Percentiles rank a stretch among this genome's conserved stretches.
Evolutionary conservation across 2,797 vertebrate genomes (phyloP).

Genomic region (Bryconaethiops microstoma): DNA sequence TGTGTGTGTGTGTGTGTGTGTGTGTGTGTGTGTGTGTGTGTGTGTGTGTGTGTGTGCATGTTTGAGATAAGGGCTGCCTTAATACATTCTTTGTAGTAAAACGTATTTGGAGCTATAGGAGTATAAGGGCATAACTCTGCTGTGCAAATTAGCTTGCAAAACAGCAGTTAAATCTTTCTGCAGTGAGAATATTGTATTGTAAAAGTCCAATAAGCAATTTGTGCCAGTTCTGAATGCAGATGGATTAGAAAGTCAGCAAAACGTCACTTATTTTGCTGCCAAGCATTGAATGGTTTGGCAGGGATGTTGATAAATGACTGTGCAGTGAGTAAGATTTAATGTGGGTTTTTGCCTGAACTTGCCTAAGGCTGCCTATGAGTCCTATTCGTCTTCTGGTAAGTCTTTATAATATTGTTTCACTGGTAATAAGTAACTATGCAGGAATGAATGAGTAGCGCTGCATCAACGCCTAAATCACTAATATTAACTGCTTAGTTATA

Average conservation of each 20-base stretch:
- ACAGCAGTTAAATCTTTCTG: not conserved
- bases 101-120: not conserved
- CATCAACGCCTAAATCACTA: too few relatives aligned
- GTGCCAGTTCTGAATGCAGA: not conserved
- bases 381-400: too few relatives aligned
- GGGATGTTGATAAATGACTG: not conserved
- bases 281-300: not conserved
- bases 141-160: not conserved
- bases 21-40: too few relatives aligned
- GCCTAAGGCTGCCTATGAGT: not conserved
- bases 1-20: not conserved
- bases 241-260: not conserved
- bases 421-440: too few relatives aligned
- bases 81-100: not conserved
- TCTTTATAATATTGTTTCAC: too few relatives aligned
- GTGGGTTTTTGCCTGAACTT: slow-evolving; percentile 11
- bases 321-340: not conserved
- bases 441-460: too few relatives aligned
- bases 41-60: too few relatives aligned
- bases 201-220: not conserved
- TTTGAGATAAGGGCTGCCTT: too few relatives aligned
- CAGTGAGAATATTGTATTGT: too few relatives aligned
- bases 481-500: too few relatives aligned
- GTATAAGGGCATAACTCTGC: too few relatives aligned
- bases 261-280: not conserved